Percentiles rank a stretch among this genome's conserved stretches.
phyloP scores from a whole-genome alignment of 2,888 invertebrate species.

The Mythimna impura region DNA sequence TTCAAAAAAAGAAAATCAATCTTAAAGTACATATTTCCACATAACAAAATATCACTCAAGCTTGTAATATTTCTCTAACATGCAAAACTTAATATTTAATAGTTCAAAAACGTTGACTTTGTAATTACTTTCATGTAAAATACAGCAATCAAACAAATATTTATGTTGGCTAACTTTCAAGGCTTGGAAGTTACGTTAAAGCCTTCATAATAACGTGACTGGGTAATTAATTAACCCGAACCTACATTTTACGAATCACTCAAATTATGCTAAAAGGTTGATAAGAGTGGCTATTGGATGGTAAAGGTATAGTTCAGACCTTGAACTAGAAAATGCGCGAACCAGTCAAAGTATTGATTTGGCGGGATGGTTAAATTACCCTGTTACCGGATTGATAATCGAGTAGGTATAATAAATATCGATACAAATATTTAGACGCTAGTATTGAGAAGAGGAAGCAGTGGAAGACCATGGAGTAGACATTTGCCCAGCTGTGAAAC shows the following conservation, averaged over 20 bases:
- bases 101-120: constrained; percentile 32
- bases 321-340: constrained; percentile 56
- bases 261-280: constrained; percentile 44
- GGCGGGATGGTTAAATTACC: constrained; percentile 21
- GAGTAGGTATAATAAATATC: neutral
- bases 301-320: constrained; percentile 41
- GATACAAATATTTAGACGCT: too few species aligned
- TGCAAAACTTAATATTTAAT: constrained; percentile 35
- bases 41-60: constrained; percentile 7
- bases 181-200: constrained; percentile 15
- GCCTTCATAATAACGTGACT: neutral
- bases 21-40: neutral
- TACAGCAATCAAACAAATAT: constrained; percentile 37
- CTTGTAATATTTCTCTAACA: constrained; percentile 10
- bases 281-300: constrained; percentile 15
- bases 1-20: neutral
- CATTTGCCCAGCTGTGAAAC: too few species aligned
- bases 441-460: neutral
- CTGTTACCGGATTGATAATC: neutral
- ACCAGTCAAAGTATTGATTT: constrained; percentile 52
- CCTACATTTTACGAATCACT: constrained; percentile 35
- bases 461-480: too few species aligned
- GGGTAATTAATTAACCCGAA: constrained; percentile 22
- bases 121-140: constrained; percentile 43
- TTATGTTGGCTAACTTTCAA: constrained; percentile 32